Base-by-base conservation (phyloP, 1,140 invertebrate genomes). In the Cyclina sinensis region DNA sequence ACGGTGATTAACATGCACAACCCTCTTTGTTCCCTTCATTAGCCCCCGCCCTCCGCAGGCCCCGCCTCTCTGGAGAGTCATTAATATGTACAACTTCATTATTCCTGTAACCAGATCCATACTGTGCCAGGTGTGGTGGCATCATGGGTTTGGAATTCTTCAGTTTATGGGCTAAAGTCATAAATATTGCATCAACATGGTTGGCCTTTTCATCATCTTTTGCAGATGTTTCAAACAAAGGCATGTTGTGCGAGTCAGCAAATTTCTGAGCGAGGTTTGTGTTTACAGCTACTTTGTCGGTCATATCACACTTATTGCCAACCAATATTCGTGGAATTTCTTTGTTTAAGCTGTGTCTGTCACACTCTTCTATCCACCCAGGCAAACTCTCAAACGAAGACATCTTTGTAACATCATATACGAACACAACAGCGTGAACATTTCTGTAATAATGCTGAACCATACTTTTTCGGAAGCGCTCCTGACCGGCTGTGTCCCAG, bases 151-250 rank as follows among this genome's bases (percentile, higher is more conserved):
- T 95, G 12, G 93, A 92, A 88, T 94, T 94, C 89, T 95, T 95
- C 86, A 95, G 88, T 86, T 95, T 95, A 94, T 98, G 97, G 21
- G 97, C 97, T 30, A 98, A 94, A 0, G 97, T 98, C 96, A 98
- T 96, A 94, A 98, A 98, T 91, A 98, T 98, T 0, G 97, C 97
- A 93, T 98, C 97, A 37, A 98, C 97, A 94, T 98, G 97, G 94
- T 98, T 97, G 89, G 97, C 97, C 92, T 97, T 97, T 14, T 96
- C 97, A 92, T 98, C 97, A 92, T 97, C 96, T 89, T 97, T 96
- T 0, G 97, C 97, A 18, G 97, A 98, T 14, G 97, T 98, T 95
- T 98, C 98, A 95, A 98, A 98, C 57, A 98, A 95, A 95, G 95
- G 97, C 97, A 98, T 98, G 87, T 97, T 96, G 95, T 97, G 96